Percentiles rank a stretch among this genome's conserved stretches.
Conservation (phyloP, 1,140 invertebrate genomes). For the Diorhabda sublineata region DNA sequence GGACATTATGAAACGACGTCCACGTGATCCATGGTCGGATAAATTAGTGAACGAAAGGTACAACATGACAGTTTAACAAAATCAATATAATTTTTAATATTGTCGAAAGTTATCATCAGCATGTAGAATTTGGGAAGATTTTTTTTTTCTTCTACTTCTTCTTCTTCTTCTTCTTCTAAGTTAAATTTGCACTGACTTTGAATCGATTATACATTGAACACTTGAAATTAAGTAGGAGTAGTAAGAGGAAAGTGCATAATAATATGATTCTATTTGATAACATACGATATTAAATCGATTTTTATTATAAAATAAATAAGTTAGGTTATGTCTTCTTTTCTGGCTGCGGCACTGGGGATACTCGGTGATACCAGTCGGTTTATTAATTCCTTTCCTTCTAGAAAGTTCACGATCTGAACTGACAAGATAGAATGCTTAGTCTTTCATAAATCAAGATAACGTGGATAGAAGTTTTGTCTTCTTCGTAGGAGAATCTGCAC, state of each 20-base stretch:
- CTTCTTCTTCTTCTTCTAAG: background rate
- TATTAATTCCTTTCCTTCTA: no score
- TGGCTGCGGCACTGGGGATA: no score
- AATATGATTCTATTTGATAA: no score
- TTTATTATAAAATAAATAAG: no score
- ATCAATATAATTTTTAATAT: background rate
- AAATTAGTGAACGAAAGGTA: slow-evolving; percentile 97
- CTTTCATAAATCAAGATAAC: no score
- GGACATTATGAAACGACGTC: slow-evolving; percentile 98
- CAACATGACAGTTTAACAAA: slow-evolving; percentile 19
- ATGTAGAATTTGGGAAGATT: slow-evolving; percentile 30
- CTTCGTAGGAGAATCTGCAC: no score
- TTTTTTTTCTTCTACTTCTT: background rate
- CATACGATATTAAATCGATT: no score
- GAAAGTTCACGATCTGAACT: no score
- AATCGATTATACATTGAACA: slow-evolving; percentile 24
- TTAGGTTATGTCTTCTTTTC: no score
- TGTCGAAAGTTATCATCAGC: slow-evolving; percentile 18
- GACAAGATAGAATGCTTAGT: no score
- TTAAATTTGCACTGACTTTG: slow-evolving; percentile 31
- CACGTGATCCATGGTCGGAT: slow-evolving; percentile 90
- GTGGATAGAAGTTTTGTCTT: no score
- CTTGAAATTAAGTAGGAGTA: slow-evolving; percentile 23
- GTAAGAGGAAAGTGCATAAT: slow-evolving; percentile 14
- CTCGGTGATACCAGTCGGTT: no score